Base-by-base conservation (phyloP, 2,888 invertebrate genomes). In the Thymelicus acteon region DNA sequence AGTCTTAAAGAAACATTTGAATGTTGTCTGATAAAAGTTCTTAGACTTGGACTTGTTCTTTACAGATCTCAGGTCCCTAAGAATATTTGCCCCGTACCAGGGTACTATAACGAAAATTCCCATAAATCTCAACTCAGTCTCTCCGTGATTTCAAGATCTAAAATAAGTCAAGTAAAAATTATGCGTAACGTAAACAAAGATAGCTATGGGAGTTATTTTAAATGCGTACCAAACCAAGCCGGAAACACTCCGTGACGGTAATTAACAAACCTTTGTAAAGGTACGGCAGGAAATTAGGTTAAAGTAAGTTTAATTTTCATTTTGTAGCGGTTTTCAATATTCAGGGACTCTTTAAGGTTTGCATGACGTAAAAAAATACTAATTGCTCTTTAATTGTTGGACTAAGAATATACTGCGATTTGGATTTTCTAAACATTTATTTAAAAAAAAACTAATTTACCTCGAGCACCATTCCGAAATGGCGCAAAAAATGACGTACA, bases 201-300 rank as follows among this genome's bases (percentile, higher is more conserved):
- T 6, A 52, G 7, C 19, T 1, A 13, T 31, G 57, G 31, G 4
- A 49, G 44, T 31, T 58, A 24, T 66, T 63, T 66, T 47, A 31
- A 8, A 54, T 52, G 39, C 19, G 7, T 54, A 24, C 49, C 31
- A 47, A 58, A 66, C 47, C 19, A 47, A 24, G 47, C 66, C 58
- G 54, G 58, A 58, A 66, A 58, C 66, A 24, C 47, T 47, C 44
- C 1, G 66, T 58, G 66, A 31, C 47, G 66, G 44, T 66, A 66
- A 66, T 66, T 66, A 66, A 66, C 66, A 44, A 54, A 66, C 66
- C 44, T 66, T 66, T 66, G 57, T 58, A 31, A 44, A 64, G 52
- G 63, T 52, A 58, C 15, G 31, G 57, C 47, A 57, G 58, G 58
- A 66, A 65, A 66, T 66, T 66, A 58, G 58, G 66, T 66, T 58